Evolutionary conservation across 2,113 vertebrate genomes (phyloP).

Genomic region (Craseonycteris thonglongyai): DNA sequence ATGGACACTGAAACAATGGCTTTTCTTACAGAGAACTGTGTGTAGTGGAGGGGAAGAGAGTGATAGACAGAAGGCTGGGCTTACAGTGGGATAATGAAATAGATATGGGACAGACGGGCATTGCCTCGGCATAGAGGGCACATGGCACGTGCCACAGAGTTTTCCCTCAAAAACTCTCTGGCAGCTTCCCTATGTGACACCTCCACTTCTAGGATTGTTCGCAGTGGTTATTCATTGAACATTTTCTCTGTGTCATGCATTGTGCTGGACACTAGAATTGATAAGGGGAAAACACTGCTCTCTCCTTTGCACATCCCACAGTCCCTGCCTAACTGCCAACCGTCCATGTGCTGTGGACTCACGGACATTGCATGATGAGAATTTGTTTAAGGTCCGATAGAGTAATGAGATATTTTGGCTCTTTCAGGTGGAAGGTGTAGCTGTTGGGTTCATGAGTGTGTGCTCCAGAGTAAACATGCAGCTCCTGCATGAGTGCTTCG

Average conservation of each 20-base stretch:
- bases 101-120: not conserved
- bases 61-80: not conserved
- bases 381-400: not conserved
- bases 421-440: slow-evolving; percentile 81
- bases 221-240: not conserved
- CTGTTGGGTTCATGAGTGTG: slow-evolving; percentile 87
- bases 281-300: not conserved
- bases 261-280: not conserved
- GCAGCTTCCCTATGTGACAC: not conserved
- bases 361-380: not conserved
- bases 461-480: slow-evolving; percentile 79
- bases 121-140: not conserved
- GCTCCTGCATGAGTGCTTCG: slow-evolving; percentile 82
- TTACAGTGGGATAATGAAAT: not conserved
- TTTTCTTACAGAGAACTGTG: not conserved
- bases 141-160: not conserved
- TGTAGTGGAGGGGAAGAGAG: not conserved
- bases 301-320: not conserved
- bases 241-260: not conserved
- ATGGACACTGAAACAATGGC: not conserved
- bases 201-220: not conserved
- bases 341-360: rapidly evolving
- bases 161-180: not conserved
- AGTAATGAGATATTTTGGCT: not conserved
- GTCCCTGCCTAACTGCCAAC: not conserved